phyloP scores from a whole-genome alignment of 1,140 invertebrate genomes.

The Plodia interpunctella region DNA sequence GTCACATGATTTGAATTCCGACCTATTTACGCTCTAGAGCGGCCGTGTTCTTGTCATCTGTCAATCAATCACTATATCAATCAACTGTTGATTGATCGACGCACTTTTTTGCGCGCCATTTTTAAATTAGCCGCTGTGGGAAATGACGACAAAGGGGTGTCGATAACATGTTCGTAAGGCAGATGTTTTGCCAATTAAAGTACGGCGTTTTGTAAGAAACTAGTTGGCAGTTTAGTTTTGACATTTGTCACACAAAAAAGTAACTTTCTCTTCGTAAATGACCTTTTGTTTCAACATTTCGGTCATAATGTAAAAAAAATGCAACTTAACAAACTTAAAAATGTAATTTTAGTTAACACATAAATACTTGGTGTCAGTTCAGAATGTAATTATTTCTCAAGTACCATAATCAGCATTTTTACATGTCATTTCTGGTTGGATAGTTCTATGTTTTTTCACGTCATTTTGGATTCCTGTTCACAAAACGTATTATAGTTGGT shows the following conservation, averaged over 20 bases:
- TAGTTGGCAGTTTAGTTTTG: neutral
- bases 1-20: neutral
- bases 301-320: too few species aligned
- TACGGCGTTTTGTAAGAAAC: too few species aligned
- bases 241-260: neutral
- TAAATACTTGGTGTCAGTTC: too few species aligned
- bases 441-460: too few species aligned
- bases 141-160: neutral
- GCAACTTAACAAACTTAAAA: too few species aligned
- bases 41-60: slow-evolving; percentile 32
- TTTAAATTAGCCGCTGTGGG: slow-evolving; percentile 4
- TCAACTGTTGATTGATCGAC: slow-evolving; percentile 18
- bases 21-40: slow-evolving; percentile 8
- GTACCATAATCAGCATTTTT: too few species aligned
- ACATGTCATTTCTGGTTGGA: too few species aligned
- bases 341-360: too few species aligned
- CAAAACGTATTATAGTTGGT: too few species aligned
- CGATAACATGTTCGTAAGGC: neutral
- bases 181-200: neutral
- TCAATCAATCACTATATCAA: slow-evolving; percentile 44
- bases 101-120: neutral
- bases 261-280: neutral
- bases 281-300: neutral
- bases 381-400: too few species aligned
- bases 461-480: too few species aligned